These are phyloP conservation scores for Premnoplex brunnescens DNA, from an alignment of 2,797 vertebrate genomes.

Conservation along the genomic window DNA sequence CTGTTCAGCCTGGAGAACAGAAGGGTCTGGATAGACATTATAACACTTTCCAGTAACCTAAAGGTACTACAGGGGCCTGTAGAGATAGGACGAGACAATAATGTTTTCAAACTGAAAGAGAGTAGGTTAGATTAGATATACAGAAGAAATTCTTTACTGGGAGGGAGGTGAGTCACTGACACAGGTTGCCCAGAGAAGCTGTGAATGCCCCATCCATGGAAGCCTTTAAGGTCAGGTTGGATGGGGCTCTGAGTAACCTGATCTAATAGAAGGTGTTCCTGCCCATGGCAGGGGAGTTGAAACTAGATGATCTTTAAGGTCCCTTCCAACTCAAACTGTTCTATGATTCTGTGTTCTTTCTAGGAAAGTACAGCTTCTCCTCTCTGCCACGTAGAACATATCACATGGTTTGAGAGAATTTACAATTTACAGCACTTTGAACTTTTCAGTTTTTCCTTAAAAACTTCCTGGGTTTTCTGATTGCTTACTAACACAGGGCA, in stretches of 20 bases:
- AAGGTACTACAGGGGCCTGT: not conserved
- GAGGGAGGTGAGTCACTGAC: too few relatives aligned
- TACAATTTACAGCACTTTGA: not conserved
- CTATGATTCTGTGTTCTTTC: not conserved
- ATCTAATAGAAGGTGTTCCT: not conserved
- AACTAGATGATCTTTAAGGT: too few relatives aligned
- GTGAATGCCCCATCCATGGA: not conserved
- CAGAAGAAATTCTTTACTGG: not conserved
- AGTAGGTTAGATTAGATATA: not conserved
- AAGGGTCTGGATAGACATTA: not conserved
- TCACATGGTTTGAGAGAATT: not conserved
- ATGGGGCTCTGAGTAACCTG: not conserved
- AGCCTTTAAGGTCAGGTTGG: not conserved
- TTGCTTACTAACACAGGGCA: not conserved
- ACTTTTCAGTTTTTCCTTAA: not conserved
- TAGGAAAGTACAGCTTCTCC: not conserved
- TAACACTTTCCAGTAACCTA: not conserved
- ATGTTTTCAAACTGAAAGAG: not conserved
- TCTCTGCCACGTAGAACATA: rapidly evolving
- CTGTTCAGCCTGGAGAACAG: not conserved
- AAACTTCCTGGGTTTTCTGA: not conserved
- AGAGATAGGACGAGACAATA: not conserved
- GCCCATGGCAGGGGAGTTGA: not conserved
- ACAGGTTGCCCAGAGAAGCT: not conserved
- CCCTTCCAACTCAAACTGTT: not conserved